phyloP scores from a whole-genome alignment of 64 coral and sea anemone genomes.

The Orbicella faveolata region DNA sequence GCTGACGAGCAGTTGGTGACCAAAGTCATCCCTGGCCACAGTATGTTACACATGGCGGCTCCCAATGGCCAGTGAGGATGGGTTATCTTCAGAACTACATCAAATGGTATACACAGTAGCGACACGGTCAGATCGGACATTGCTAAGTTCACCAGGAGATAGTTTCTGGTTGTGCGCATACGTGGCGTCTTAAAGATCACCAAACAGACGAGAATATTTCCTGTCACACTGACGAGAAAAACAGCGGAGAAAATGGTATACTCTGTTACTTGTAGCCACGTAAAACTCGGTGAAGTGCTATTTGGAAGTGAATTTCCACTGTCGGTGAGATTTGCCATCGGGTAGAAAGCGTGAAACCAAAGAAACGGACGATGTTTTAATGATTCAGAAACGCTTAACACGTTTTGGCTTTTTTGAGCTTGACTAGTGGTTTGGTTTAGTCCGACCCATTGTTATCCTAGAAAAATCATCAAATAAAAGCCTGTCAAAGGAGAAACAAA shows the following conservation, averaged over 20 bases:
- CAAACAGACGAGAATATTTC: constrained; percentile 54
- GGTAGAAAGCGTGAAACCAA: no score
- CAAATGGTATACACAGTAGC: constrained; percentile 63
- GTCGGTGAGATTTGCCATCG: background rate
- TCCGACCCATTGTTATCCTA: background rate
- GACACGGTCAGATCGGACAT: constrained; percentile 58
- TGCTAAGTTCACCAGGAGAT: constrained; percentile 59
- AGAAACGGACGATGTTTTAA: no score
- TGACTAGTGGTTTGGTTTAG: background rate
- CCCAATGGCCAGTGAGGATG: constrained; percentile 40
- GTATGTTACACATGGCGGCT: constrained; percentile 53
- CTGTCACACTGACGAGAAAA: constrained; percentile 52
- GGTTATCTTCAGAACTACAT: constrained; percentile 46
- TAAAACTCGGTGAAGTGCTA: background rate
- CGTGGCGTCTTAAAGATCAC: constrained; percentile 58
- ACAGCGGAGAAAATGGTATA: constrained; percentile 36
- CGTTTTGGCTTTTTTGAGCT: no score
- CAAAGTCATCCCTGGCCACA: constrained; percentile 69
- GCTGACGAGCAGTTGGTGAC: constrained; percentile 61
- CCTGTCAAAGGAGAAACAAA: background rate
- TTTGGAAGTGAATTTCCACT: background rate
- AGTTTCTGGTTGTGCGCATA: constrained; percentile 66
- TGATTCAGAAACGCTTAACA: background rate
- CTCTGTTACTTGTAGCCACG: constrained; percentile 22
- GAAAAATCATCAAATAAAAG: background rate